Evolutionary conservation across 2,797 vertebrate species (phyloP).

Genomic region (Podarcis siculus): DNA sequence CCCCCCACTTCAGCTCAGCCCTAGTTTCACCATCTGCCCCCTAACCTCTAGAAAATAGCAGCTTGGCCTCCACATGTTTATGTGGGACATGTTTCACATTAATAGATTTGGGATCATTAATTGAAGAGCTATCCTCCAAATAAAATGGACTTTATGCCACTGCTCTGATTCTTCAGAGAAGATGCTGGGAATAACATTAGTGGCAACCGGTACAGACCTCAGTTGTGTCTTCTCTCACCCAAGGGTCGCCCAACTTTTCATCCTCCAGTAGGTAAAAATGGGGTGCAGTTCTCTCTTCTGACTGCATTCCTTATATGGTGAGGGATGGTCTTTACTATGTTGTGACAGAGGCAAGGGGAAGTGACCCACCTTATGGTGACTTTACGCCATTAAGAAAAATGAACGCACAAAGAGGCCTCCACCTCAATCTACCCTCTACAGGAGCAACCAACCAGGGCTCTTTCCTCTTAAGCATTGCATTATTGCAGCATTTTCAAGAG

Average conservation of each 20-base stretch:
- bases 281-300: constrained; percentile 12
- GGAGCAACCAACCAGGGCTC: neutral
- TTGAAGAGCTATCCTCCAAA: neutral
- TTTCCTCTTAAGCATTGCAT: neutral
- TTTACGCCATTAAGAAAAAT: neutral
- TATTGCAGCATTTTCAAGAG: neutral
- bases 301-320: constrained; percentile 9
- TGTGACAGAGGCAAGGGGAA: neutral
- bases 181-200: neutral
- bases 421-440: neutral
- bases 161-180: neutral
- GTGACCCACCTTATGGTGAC: neutral
- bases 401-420: neutral
- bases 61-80: neutral
- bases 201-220: no score
- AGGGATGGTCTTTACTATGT: constrained; percentile 1
- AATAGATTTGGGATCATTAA: neutral
- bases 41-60: neutral
- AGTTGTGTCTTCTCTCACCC: no score
- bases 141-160: neutral
- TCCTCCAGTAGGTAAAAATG: neutral
- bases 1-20: neutral
- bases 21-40: neutral
- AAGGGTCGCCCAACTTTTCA: neutral
- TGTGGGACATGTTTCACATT: neutral